A percentile compares a stretch with the other conserved stretches of the same genome.
phyloP scores from a whole-genome alignment of 2,113 vertebrate genomes.

The Phylloscopus trochiloides region DNA sequence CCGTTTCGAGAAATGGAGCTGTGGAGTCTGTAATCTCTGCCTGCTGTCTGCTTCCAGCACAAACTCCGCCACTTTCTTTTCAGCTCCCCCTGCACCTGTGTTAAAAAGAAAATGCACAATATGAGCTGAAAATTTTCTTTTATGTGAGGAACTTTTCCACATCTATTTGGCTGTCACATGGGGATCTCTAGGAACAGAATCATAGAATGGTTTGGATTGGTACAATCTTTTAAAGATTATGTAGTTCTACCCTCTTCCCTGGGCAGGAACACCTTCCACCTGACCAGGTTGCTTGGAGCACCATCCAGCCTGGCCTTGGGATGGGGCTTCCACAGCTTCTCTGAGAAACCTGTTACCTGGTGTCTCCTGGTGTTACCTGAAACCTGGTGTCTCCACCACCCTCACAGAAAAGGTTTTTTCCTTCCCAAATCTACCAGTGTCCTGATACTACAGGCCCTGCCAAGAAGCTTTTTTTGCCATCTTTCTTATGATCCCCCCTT shows the following conservation, averaged over 20 bases:
- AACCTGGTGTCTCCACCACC: neutral
- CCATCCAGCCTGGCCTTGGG: neutral
- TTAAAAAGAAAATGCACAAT: neutral
- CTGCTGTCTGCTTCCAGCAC: constrained; percentile 71
- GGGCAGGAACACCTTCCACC: neutral
- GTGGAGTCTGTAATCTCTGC: constrained; percentile 74
- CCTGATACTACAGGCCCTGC: neutral
- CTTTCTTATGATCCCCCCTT: neutral
- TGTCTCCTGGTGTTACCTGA: too few relatives aligned
- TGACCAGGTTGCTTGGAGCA: neutral
- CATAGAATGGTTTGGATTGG: neutral
- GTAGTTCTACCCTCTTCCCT: fast-evolving
- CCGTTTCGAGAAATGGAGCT: constrained; percentile 78
- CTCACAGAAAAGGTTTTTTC: neutral
- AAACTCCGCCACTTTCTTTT: constrained; percentile 83
- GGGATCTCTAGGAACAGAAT: neutral
- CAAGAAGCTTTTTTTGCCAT: neutral
- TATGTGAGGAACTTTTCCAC: neutral
- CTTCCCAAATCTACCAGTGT: neutral
- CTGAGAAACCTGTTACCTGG: neutral
- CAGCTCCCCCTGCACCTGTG: constrained; percentile 89
- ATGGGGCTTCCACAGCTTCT: neutral
- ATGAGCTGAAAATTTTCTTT: neutral
- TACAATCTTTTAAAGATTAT: neutral
- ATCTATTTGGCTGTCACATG: neutral